These are phyloP conservation scores for Pimephales promelas DNA, from an alignment of 2,113 vertebrate species.

Conservation along the genomic window DNA sequence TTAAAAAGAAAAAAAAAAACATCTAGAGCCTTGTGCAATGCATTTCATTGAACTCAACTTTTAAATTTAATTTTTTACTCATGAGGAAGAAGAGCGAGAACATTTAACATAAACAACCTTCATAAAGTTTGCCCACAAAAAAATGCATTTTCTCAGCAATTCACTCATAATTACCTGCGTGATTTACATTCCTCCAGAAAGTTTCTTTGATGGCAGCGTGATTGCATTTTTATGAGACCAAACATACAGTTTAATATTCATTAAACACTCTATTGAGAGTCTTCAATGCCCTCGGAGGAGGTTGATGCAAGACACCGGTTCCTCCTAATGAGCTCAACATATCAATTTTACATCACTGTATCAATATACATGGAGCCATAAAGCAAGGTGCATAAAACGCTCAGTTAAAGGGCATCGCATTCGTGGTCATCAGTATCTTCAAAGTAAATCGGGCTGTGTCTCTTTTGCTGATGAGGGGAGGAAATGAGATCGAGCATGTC, in stretches of 20 bases:
- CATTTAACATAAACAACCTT: not conserved
- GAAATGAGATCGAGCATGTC: not conserved
- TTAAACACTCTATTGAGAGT: constrained; percentile 4
- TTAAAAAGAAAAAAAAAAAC: too few relatives aligned
- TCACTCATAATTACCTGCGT: constrained; percentile 13
- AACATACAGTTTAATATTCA: constrained; percentile 27
- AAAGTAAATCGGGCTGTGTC: not conserved
- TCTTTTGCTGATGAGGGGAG: constrained; percentile 23
- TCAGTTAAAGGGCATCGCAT: not conserved
- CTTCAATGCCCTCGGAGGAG: constrained; percentile 8
- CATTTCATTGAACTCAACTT: not conserved
- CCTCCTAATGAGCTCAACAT: constrained; percentile 28
- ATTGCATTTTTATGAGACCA: constrained; percentile 28
- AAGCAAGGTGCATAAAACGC: constrained; percentile 13
- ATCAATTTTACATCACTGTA: constrained; percentile 38
- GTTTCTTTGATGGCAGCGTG: constrained; percentile 19
- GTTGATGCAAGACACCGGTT: constrained; percentile 9
- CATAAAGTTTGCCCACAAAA: not conserved
- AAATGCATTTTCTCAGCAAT: not conserved
- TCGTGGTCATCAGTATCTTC: not conserved
- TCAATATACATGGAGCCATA: constrained; percentile 17
- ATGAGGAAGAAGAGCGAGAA: not conserved
- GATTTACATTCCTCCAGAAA: not conserved
- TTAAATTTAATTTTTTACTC: too few relatives aligned
- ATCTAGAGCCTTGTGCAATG: not conserved